These are phyloP conservation scores for Picus viridis DNA, from an alignment of 2,797 vertebrate species.

Conservation along the genomic window DNA sequence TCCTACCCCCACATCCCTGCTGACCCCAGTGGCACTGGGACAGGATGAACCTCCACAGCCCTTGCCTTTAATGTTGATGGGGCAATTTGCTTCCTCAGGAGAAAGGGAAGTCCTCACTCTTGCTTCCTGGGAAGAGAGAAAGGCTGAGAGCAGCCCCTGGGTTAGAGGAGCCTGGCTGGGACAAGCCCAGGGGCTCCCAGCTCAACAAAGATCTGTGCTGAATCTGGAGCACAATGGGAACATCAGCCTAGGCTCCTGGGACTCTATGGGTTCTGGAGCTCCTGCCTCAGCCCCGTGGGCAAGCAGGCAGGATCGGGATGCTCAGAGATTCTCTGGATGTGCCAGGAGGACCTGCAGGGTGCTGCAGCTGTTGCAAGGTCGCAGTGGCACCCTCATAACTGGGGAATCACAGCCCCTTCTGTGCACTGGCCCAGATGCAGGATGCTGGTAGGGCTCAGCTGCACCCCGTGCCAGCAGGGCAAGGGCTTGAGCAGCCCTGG, in stretches of 20 bases:
- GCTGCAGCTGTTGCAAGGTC: fast-evolving
- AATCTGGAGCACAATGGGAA: fast-evolving
- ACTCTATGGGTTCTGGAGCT: too few species aligned
- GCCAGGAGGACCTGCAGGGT: fast-evolving
- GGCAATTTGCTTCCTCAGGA: neutral
- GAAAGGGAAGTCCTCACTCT: fast-evolving
- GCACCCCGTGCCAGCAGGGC: neutral
- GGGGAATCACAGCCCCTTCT: neutral
- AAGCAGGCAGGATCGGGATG: fast-evolving
- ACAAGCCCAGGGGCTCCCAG: neutral
- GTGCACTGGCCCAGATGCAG: fast-evolving
- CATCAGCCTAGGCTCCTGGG: fast-evolving
- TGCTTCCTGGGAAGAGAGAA: fast-evolving
- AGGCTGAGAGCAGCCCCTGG: neutral
- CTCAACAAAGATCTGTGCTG: fast-evolving
- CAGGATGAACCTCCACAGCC: neutral
- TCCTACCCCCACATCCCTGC: neutral
- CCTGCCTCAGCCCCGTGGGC: neutral
- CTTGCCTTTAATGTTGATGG: neutral
- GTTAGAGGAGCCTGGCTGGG: fast-evolving
- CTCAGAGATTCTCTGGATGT: neutral
- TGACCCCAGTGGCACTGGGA: fast-evolving
- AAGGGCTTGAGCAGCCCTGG: neutral
- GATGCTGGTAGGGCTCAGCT: neutral
- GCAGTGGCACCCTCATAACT: neutral